Percentiles rank a stretch among this genome's conserved stretches.
phyloP scores from a whole-genome alignment of 2,113 vertebrate genomes.

The Saguinus imperator region DNA sequence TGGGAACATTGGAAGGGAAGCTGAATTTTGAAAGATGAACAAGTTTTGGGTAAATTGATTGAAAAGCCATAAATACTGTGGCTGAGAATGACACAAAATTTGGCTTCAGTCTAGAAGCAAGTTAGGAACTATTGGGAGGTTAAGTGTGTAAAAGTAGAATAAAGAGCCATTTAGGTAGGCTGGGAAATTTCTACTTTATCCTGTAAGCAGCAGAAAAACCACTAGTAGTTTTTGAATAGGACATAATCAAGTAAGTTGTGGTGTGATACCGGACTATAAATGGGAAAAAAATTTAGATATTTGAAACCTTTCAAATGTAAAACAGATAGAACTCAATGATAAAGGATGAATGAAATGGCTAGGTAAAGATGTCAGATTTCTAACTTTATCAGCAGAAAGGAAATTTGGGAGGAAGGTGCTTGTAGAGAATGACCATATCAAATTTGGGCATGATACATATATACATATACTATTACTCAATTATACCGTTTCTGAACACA shows the following conservation, averaged over 20 bases:
- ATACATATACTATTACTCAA: background rate
- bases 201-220: background rate
- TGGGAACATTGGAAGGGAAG: background rate
- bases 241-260: background rate
- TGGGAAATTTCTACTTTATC: background rate
- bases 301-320: conserved; percentile 29
- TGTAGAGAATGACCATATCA: background rate
- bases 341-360: conserved; percentile 16
- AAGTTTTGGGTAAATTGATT: background rate
- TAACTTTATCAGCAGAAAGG: background rate
- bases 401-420: background rate
- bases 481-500: conserved; percentile 17
- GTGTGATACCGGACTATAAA: background rate
- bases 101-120: background rate
- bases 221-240: background rate
- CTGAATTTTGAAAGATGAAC: conserved; percentile 7
- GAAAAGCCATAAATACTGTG: background rate
- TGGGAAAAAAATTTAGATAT: background rate
- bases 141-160: background rate
- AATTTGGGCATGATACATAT: background rate
- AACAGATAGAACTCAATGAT: conserved; percentile 8
- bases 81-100: background rate
- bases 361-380: conserved; percentile 28
- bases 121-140: background rate
- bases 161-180: background rate